Percentiles rank a stretch among this genome's conserved stretches.
These are phyloP conservation scores for Okapia johnstoni DNA, from an alignment of 2,113 vertebrate species.

Conservation along the genomic window DNA sequence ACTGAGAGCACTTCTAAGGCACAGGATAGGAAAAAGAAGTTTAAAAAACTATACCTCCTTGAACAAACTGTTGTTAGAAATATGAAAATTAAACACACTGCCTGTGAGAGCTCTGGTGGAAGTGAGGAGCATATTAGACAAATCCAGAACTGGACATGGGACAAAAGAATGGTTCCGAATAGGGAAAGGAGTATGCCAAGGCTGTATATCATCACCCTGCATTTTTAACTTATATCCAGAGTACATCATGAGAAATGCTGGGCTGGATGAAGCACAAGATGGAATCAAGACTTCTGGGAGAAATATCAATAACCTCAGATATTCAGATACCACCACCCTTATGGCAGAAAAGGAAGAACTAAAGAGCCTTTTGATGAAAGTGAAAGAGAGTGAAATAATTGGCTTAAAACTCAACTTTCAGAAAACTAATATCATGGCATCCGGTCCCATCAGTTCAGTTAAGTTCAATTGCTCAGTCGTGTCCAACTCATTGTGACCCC, in stretches of 20 bases:
- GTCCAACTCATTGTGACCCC: too few relatives aligned
- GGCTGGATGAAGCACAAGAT: background rate
- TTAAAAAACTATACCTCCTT: background rate
- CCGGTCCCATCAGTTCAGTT: background rate
- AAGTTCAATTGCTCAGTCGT: too few relatives aligned
- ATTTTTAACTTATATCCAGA: background rate
- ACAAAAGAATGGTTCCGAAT: background rate
- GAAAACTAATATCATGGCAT: background rate
- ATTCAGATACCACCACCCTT: background rate
- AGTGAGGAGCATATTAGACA: background rate
- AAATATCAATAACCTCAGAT: background rate
- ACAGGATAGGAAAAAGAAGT: background rate
- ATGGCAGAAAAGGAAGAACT: background rate
- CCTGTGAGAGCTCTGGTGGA: background rate
- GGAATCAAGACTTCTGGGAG: background rate
- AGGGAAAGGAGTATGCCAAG: background rate
- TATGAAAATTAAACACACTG: background rate
- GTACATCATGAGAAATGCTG: background rate
- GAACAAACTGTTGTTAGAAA: background rate
- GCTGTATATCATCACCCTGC: background rate
- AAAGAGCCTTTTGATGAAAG: background rate
- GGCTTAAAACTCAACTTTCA: background rate
- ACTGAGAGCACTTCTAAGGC: background rate
- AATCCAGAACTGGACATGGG: background rate
- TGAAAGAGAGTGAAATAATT: background rate